Base-by-base conservation (phyloP, 37 sponge, comb jelly and placozoan genomes). In the Amphimedon queenslandica region DNA sequence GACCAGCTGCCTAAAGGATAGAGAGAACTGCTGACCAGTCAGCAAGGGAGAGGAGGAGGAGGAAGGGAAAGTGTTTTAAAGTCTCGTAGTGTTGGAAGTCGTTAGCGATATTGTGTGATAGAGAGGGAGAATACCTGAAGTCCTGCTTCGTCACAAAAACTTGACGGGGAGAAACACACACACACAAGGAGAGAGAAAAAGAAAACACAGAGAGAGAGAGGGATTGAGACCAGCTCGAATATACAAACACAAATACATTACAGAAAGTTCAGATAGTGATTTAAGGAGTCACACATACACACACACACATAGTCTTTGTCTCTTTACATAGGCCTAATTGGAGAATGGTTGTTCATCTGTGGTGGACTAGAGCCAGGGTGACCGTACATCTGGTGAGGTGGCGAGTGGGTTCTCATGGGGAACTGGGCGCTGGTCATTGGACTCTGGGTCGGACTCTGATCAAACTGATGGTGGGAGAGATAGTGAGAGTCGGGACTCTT, bases 381-480 rank as follows among this genome's bases (percentile, higher is more conserved):
- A 27, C 66, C n/a, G 77, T 87, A 87, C 25, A 86, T 58, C 21
- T 5, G 5, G 61, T 60, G 61, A 25, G 61, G 27, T 60, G 82
- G 88, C 2, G 82, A 87, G 20, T 75, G 80, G n/a, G 74, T 76
- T 40, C 66, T 11, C 5, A 60, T 25, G 8, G 63, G 43, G 53
- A 65, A 32, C 29, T 55, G 35, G 43, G 56, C 37, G 58, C n/a
- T 33, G 60, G 66, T n/a, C 56, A 78, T 76, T 34, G 88, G 88
- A 33, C 79, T 78, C 11, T 58, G 28, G 70, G 77, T 82, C 11
- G 90, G 90, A 42, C 84, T 84, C 42, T 76, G 68, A 55, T 84
- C 69, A 41, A 71, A 72, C 28, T 74, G 72, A 37, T 67, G 60
- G 42, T 83, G 79, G 23, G 68, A 41, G 35, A 30, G 73, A 34